phyloP scores from a whole-genome alignment of 1,140 invertebrate genomes.

The Oryctes rhinoceros region DNA sequence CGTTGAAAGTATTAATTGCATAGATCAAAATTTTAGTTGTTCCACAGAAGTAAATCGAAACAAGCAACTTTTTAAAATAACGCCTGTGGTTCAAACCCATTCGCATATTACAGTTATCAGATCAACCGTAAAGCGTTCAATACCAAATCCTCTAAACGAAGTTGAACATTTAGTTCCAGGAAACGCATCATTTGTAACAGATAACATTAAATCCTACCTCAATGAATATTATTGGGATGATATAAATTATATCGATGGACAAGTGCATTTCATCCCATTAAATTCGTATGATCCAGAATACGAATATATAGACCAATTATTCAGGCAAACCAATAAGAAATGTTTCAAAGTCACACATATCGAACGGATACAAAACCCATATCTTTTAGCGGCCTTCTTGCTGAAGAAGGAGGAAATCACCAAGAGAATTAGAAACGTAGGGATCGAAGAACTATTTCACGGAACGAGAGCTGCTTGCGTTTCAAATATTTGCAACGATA shows the following conservation, averaged over 20 bases:
- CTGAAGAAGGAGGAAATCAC: slow-evolving; percentile 37
- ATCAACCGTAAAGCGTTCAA: too few relatives aligned
- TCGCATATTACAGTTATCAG: too few relatives aligned
- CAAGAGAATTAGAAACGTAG: slow-evolving; percentile 9
- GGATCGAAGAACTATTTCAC: slow-evolving; percentile 51
- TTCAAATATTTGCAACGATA: slow-evolving; percentile 50
- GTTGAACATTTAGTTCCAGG: not conserved
- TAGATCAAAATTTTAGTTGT: too few relatives aligned
- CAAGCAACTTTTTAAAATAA: too few relatives aligned
- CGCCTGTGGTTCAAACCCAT: too few relatives aligned
- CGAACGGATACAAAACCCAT: slow-evolving; percentile 40
- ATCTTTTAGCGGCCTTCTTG: slow-evolving; percentile 21
- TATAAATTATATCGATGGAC: not conserved
- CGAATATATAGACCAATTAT: not conserved
- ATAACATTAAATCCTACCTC: not conserved
- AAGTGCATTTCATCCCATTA: not conserved
- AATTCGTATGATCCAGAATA: not conserved
- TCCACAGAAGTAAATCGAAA: too few relatives aligned
- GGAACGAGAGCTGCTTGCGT: slow-evolving; percentile 52
- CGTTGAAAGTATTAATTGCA: too few relatives aligned
- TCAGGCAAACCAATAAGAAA: not conserved
- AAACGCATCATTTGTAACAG: not conserved
- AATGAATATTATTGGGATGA: not conserved
- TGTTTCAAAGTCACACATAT: slow-evolving; percentile 11
- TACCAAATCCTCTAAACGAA: not conserved